Conservation (phyloP, 1,140 invertebrate genomes). For the Thaumatotibia leucotreta region DNA sequence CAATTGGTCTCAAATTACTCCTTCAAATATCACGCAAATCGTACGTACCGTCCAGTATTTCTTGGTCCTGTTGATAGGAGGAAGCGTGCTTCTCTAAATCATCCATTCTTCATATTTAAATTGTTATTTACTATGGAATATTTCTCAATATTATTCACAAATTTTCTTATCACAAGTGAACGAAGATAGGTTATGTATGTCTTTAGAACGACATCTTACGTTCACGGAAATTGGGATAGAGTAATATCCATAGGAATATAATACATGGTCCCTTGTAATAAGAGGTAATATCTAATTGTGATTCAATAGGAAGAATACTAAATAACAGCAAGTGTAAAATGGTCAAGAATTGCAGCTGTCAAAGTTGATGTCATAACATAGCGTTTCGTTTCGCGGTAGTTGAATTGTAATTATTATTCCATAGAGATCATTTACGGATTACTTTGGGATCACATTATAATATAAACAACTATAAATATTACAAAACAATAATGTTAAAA, state of each 20-base stretch:
- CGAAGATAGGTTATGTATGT: slow-evolving; percentile 33
- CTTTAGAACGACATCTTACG: not conserved
- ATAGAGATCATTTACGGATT: too few relatives aligned
- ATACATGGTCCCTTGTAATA: not conserved
- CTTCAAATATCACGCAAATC: slow-evolving; percentile 19
- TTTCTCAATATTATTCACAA: slow-evolving; percentile 31
- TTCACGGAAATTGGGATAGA: not conserved
- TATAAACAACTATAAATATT: too few relatives aligned
- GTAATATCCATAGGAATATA: not conserved
- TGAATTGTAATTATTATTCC: not conserved
- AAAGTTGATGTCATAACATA: slow-evolving; percentile 17
- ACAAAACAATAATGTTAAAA: too few relatives aligned
- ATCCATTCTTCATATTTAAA: slow-evolving; percentile 73
- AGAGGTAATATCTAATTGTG: not conserved
- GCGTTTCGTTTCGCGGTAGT: not conserved
- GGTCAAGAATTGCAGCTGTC: slow-evolving; percentile 1
- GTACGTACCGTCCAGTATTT: slow-evolving; percentile 62
- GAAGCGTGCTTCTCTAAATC: slow-evolving; percentile 61
- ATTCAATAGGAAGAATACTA: not conserved
- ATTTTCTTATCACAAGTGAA: slow-evolving; percentile 22
- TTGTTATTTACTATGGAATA: slow-evolving; percentile 32
- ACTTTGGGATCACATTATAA: too few relatives aligned
- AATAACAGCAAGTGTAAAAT: not conserved
- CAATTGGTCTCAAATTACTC: slow-evolving; percentile 46
- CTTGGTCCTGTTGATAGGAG: slow-evolving; percentile 66